phyloP scores from a whole-genome alignment of 2,113 vertebrate genomes.

The Prionailurus viverrinus region DNA sequence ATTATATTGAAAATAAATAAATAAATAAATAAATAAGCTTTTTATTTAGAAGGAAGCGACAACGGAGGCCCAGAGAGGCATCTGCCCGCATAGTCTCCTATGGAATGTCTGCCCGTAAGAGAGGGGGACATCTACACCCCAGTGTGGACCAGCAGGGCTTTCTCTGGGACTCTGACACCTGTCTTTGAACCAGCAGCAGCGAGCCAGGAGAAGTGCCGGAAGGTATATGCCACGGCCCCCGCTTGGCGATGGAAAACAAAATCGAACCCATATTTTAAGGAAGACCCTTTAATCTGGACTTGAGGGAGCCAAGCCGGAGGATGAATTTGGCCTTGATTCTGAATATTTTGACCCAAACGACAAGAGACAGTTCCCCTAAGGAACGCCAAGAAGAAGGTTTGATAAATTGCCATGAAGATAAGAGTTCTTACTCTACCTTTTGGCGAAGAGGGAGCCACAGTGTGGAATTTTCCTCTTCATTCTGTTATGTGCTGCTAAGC shows the following conservation, averaged over 20 bases:
- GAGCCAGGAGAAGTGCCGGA: background rate
- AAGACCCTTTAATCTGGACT: background rate
- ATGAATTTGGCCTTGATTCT: background rate
- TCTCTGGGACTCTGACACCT: background rate
- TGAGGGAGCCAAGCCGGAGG: background rate
- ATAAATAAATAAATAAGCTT: too few relatives aligned
- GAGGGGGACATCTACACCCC: fast-evolving
- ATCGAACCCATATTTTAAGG: background rate
- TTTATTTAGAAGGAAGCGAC: background rate
- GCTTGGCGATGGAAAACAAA: background rate
- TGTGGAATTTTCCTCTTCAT: background rate
- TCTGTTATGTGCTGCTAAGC: fast-evolving
- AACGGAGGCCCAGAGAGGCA: background rate
- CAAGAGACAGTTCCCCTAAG: background rate
- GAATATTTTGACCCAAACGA: background rate
- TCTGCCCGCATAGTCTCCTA: background rate
- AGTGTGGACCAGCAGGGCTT: fast-evolving
- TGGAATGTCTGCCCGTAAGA: background rate
- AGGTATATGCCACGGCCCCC: fast-evolving
- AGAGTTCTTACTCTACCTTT: background rate
- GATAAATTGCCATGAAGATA: background rate
- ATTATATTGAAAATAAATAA: too few relatives aligned
- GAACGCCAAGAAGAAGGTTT: background rate
- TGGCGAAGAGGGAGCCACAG: background rate
- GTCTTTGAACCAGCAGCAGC: background rate